A percentile compares a stretch with the other conserved stretches of the same genome.
These are phyloP conservation scores for Camelus bactrianus DNA, from an alignment of 2,113 vertebrate species.

Conservation along the genomic window DNA sequence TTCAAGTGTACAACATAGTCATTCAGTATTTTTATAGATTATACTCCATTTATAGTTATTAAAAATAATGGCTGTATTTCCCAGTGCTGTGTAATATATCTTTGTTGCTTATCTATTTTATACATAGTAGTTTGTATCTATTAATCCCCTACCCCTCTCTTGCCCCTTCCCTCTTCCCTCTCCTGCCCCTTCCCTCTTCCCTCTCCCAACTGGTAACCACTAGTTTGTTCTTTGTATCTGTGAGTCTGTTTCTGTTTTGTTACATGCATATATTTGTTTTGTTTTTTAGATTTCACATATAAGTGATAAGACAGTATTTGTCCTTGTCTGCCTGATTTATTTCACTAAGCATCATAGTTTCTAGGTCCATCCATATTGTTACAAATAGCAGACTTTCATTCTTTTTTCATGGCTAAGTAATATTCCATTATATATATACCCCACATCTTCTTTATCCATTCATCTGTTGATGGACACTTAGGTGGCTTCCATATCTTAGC, in stretches of 20 bases:
- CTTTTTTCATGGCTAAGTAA: not conserved
- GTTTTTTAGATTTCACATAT: not conserved
- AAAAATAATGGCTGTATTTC: not conserved
- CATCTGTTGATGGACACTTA: no score
- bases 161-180: not conserved
- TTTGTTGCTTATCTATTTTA: not conserved
- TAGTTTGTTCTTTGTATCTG: not conserved
- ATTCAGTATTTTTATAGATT: not conserved
- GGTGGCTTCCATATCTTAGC: not conserved
- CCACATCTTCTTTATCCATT: not conserved
- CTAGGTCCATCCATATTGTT: not conserved
- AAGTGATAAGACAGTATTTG: not conserved
- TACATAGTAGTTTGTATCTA: not conserved
- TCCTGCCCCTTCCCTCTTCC: not conserved
- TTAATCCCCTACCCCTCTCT: not conserved
- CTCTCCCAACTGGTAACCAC: not conserved
- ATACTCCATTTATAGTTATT: not conserved
- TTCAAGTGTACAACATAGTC: not conserved
- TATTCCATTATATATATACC: not conserved
- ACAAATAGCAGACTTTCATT: not conserved
- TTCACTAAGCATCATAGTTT: not conserved
- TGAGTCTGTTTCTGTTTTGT: not conserved
- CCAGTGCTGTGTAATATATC: not conserved
- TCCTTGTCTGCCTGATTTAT: not conserved
- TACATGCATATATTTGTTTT: not conserved